Evolutionary conservation across 2,888 invertebrate genomes (phyloP).

Genomic region (Cacoxenus indagator): DNA sequence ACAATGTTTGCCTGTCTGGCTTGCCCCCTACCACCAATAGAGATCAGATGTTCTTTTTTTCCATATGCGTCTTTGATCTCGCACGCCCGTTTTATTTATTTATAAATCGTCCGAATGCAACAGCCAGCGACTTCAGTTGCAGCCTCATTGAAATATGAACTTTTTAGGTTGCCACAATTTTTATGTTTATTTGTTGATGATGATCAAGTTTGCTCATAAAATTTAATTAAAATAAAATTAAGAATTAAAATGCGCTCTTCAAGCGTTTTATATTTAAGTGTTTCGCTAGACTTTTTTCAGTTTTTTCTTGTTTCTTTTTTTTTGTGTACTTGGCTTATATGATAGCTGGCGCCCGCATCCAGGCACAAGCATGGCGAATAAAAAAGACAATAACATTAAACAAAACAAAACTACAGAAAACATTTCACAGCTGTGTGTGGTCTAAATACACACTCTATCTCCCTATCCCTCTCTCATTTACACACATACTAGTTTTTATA

Average conservation of each 20-base stretch:
- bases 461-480: too few species aligned
- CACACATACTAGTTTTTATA: background rate
- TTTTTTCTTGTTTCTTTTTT: background rate
- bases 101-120: background rate
- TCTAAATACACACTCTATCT: background rate
- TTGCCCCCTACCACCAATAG: background rate
- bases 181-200: background rate
- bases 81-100: conserved; percentile 1
- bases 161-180: background rate
- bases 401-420: background rate
- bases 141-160: background rate
- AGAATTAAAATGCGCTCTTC: background rate
- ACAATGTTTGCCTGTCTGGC: background rate
- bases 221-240: conserved; percentile 13
- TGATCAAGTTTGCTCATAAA: background rate
- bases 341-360: conserved; percentile 18
- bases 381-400: background rate
- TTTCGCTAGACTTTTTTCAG: background rate
- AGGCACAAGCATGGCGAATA: background rate
- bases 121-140: background rate
- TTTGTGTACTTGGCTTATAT: too few species aligned
- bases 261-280: too few species aligned
- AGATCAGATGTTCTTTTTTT: background rate
- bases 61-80: conserved; percentile 7
- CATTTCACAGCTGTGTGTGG: conserved; percentile 14